These are phyloP conservation scores for Stomatorhinus ivindoensis DNA, from an alignment of 2,113 vertebrate species.

Conservation along the genomic window DNA sequence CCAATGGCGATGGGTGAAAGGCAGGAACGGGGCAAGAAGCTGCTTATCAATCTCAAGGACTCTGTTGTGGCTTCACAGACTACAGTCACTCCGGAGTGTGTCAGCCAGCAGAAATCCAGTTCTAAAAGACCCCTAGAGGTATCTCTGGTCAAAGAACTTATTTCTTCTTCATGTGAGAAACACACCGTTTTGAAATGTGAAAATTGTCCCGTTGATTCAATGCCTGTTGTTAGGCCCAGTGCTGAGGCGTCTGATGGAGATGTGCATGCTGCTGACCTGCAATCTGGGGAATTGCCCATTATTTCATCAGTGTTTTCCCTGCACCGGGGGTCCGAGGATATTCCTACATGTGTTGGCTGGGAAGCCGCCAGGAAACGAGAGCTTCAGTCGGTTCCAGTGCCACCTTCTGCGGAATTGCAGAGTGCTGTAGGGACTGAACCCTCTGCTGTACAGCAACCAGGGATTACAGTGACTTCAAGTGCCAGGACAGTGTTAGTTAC, in stretches of 20 bases:
- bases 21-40: background rate
- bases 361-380: background rate
- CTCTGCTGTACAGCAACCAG: background rate
- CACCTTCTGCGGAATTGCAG: background rate
- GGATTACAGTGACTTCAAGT: background rate
- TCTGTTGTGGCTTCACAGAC: background rate
- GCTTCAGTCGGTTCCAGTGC: background rate
- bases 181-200: background rate
- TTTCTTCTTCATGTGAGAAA: background rate
- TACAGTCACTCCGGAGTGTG: background rate
- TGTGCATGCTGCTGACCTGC: slow-evolving; percentile 4
- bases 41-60: background rate
- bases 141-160: background rate
- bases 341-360: slow-evolving; percentile 51
- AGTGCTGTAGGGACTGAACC: background rate
- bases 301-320: slow-evolving; percentile 93
- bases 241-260: background rate
- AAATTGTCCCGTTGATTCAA: slow-evolving; percentile 15
- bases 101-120: background rate
- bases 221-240: slow-evolving; percentile 17
- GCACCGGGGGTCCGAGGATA: slow-evolving; percentile 62
- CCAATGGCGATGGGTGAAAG: background rate
- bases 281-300: slow-evolving; percentile 65
- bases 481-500: background rate
- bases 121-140: background rate